These are phyloP conservation scores for Platorchestia sp. DNA, from an alignment of 1,140 invertebrate species.

Conservation along the genomic window DNA sequence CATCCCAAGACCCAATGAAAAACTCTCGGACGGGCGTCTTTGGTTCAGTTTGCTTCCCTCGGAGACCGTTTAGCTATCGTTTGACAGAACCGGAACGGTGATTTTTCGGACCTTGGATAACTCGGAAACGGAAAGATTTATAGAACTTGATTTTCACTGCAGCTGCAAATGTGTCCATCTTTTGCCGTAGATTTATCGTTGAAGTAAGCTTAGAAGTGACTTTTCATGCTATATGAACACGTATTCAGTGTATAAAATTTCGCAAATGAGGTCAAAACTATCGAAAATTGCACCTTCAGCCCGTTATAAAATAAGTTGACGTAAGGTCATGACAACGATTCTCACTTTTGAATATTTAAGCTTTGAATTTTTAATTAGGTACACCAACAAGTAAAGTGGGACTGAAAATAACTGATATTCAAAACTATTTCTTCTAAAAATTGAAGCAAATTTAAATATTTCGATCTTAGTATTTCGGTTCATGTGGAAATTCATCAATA, in stretches of 20 bases:
- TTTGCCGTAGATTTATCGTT: background rate
- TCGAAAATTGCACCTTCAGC: background rate
- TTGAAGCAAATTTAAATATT: background rate
- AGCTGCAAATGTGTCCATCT: background rate
- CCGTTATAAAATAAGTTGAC: background rate
- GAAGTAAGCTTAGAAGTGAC: background rate
- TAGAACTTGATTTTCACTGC: background rate
- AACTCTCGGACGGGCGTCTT: background rate
- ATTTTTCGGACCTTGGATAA: slow-evolving; percentile 19
- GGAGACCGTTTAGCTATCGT: slow-evolving; percentile 36
- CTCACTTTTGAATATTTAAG: background rate
- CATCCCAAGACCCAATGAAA: slow-evolving; percentile 26
- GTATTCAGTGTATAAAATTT: background rate
- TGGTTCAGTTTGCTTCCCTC: slow-evolving; percentile 47
- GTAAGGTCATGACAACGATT: background rate
- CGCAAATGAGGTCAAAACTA: background rate
- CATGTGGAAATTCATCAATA: background rate
- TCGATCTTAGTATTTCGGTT: background rate
- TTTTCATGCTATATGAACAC: background rate
- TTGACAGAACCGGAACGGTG: slow-evolving; percentile 10
- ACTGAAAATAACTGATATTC: background rate
- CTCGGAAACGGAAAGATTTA: slow-evolving; percentile 33
- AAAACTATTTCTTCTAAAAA: background rate
- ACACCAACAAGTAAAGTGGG: background rate
- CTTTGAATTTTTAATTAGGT: background rate